Evolutionary conservation across 2,113 vertebrate genomes (phyloP).

Genomic region (Ivindomyrus marchei): DNA sequence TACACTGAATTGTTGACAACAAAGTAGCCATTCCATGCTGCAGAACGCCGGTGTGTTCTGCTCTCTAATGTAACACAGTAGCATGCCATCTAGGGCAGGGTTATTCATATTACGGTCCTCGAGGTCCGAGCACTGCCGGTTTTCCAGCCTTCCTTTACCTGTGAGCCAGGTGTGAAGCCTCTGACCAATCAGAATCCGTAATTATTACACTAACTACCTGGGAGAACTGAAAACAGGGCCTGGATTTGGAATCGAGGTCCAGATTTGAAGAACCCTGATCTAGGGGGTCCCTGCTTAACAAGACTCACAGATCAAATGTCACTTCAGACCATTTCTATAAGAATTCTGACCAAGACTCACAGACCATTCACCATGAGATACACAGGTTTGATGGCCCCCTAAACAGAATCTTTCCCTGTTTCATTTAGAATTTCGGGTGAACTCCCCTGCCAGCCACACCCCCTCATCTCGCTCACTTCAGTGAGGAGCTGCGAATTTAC

Average conservation of each 20-base stretch:
- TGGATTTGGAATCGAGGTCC: too few species aligned
- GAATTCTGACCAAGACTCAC: too few species aligned
- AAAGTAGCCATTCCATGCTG: background rate
- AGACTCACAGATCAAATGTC: too few species aligned
- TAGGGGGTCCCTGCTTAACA: slow-evolving; percentile 33
- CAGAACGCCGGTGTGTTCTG: background rate
- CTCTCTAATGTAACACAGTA: background rate
- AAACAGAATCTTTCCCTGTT: slow-evolving; percentile 18
- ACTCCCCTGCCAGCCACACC: background rate
- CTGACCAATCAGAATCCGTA: too few species aligned
- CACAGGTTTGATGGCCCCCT: background rate
- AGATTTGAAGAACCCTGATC: too few species aligned
- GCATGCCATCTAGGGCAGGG: slow-evolving; percentile 38
- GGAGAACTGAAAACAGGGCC: too few species aligned
- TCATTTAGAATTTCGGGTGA: background rate
- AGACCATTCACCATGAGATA: slow-evolving; percentile 46
- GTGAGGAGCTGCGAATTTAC: background rate
- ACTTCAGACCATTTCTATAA: too few species aligned
- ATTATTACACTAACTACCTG: too few species aligned
- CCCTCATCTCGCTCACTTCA: background rate
- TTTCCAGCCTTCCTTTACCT: too few species aligned
- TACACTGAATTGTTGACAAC: background rate
- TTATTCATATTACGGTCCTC: too few species aligned
- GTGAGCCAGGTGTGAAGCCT: too few species aligned
- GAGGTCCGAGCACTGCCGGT: too few species aligned